phyloP scores from a whole-genome alignment of 2,113 vertebrate species.

The Ascaphus truei region DNA sequence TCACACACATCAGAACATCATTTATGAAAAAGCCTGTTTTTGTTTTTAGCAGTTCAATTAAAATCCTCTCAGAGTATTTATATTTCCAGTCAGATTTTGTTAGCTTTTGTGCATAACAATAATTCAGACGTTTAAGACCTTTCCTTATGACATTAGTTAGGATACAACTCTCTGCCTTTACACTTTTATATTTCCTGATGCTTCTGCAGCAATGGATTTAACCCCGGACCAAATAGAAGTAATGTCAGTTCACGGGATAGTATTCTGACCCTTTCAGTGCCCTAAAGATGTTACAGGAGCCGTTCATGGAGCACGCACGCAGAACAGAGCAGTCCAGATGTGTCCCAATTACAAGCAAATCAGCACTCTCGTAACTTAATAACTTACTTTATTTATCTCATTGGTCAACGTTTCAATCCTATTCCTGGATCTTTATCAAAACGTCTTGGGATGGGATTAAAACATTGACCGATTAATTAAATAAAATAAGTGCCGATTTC shows the following conservation, averaged over 20 bases:
- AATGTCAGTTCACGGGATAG: neutral
- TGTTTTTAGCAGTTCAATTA: constrained; percentile 1
- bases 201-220: neutral
- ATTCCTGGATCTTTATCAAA: too few species aligned
- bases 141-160: neutral
- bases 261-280: neutral
- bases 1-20: neutral
- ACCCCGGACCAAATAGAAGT: neutral
- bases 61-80: neutral
- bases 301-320: too few species aligned
- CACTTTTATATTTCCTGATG: neutral
- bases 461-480: too few species aligned
- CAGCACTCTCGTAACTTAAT: too few species aligned
- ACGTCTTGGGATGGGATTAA: too few species aligned
- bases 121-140: neutral
- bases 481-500: too few species aligned
- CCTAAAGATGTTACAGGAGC: too few species aligned
- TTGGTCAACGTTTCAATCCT: too few species aligned
- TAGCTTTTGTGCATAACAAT: neutral
- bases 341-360: too few species aligned
- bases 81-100: neutral
- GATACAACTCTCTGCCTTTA: neutral
- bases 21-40: neutral
- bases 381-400: too few species aligned
- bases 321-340: too few species aligned